phyloP scores from a whole-genome alignment of 1,140 invertebrate genomes.

The Trichoplusia ni region DNA sequence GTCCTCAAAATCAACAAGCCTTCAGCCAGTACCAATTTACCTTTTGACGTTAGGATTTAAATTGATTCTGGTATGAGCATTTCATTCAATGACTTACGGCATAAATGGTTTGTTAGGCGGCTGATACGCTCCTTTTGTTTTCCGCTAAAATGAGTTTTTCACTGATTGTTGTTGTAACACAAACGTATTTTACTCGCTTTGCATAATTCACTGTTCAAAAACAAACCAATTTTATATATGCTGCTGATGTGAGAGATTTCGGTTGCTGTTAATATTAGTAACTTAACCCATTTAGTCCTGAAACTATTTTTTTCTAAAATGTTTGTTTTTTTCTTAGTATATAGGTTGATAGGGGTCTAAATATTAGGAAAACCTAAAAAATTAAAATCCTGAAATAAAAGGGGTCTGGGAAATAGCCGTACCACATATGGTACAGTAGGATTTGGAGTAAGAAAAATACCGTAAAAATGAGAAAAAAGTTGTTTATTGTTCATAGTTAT shows the following conservation, averaged over 20 bases:
- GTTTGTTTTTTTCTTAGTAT: too few species aligned
- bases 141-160: slow-evolving; percentile 15
- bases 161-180: slow-evolving; percentile 13
- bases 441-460: too few species aligned
- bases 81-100: slow-evolving; percentile 12
- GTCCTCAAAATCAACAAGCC: background rate
- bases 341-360: too few species aligned
- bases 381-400: too few species aligned
- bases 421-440: too few species aligned
- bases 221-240: slow-evolving; percentile 6
- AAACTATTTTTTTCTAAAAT: too few species aligned
- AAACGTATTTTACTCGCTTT: slow-evolving; percentile 9
- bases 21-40: background rate
- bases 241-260: background rate
- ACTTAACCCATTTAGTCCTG: too few species aligned
- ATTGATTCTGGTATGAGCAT: slow-evolving; percentile 19
- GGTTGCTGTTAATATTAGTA: slow-evolving; percentile 2
- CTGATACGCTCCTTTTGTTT: slow-evolving; percentile 21
- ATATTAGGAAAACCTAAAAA: too few species aligned
- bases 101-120: slow-evolving; percentile 14
- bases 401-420: too few species aligned
- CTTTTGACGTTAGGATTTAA: slow-evolving; percentile 7
- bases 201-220: background rate
- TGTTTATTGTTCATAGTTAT: too few species aligned
- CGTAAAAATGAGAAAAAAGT: too few species aligned